These are phyloP conservation scores for Electrona antarctica DNA, from an alignment of 2,113 vertebrate species.

Conservation along the genomic window DNA sequence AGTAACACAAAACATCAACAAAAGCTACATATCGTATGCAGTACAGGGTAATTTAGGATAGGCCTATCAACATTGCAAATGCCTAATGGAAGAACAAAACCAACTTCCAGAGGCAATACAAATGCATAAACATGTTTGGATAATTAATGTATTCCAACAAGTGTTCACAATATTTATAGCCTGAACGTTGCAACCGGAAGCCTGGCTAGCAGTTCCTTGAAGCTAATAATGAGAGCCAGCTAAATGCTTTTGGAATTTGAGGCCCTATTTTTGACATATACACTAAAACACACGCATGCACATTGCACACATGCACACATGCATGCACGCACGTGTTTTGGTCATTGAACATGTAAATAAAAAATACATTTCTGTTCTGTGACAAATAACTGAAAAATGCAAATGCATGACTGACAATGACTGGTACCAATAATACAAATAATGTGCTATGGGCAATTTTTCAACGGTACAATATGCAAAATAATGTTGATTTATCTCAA, in stretches of 20 bases:
- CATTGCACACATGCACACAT: too few species aligned
- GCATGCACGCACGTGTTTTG: too few species aligned
- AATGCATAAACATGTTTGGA: background rate
- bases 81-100: background rate
- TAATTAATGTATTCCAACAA: constrained; percentile 4
- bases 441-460: too few species aligned
- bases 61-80: background rate
- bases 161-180: constrained; percentile 27
- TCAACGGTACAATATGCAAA: too few species aligned
- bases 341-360: too few species aligned
- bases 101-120: background rate
- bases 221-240: constrained; percentile 16
- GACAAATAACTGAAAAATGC: too few species aligned
- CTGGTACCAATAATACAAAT: too few species aligned
- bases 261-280: too few species aligned
- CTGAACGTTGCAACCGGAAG: constrained; percentile 16
- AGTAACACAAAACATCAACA: background rate
- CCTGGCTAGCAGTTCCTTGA: background rate
- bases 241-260: background rate
- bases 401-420: too few species aligned
- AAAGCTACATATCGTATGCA: background rate
- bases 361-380: too few species aligned
- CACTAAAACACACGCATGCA: too few species aligned
- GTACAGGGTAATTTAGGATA: background rate
- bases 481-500: too few species aligned